Percentiles rank a stretch among this genome's conserved stretches.
phyloP scores from a whole-genome alignment of 2,113 vertebrate species.

The Heliornis fulica region DNA sequence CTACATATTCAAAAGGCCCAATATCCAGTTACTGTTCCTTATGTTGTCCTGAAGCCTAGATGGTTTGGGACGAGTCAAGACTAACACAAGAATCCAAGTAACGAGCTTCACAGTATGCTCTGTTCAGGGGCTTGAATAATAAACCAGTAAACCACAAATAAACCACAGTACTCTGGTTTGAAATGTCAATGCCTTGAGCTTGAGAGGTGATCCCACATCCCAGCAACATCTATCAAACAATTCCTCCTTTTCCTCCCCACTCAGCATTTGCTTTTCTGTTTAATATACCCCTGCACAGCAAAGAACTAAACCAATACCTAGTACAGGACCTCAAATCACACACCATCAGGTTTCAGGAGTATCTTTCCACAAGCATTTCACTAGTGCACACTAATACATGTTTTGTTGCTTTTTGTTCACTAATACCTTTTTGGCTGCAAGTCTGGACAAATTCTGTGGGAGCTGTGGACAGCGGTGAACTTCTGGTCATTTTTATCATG shows the following conservation, averaged over 20 bases:
- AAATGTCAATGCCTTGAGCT: not conserved
- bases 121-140: not conserved
- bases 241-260: not conserved
- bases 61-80: not conserved
- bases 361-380: not conserved
- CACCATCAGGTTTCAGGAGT: not conserved
- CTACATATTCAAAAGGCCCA: not conserved
- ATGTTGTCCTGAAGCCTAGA: not conserved
- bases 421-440: not conserved
- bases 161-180: not conserved
- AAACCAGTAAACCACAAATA: no score
- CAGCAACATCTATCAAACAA: not conserved
- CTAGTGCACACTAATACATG: accelerated
- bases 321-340: not conserved
- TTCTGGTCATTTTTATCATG: not conserved
- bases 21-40: not conserved
- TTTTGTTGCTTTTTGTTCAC: not conserved
- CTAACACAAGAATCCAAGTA: not conserved
- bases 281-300: not conserved
- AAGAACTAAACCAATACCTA: not conserved
- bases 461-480: no score
- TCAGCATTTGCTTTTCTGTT: not conserved
- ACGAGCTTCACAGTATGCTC: not conserved
- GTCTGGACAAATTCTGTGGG: not conserved
- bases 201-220: not conserved